Evolutionary conservation across 2,888 invertebrate genomes (phyloP).

Genomic region (Ormyrus pomaceus): DNA sequence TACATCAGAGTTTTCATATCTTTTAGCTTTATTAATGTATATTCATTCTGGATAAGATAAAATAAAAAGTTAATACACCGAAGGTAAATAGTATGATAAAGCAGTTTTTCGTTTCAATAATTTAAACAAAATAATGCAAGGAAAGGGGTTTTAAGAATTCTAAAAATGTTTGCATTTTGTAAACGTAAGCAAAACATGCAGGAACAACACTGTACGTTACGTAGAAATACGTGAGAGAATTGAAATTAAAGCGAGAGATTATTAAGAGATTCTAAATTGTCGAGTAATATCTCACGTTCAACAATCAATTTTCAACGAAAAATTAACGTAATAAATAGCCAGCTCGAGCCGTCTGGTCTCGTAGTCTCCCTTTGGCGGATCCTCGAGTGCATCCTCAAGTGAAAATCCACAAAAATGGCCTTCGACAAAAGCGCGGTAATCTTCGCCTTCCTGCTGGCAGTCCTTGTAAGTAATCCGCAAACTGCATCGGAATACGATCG

Average conservation of each 20-base stretch:
- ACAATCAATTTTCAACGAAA: background rate
- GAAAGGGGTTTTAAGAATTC: too few species aligned
- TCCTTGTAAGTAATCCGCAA: conserved; percentile 31
- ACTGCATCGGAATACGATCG: too few species aligned
- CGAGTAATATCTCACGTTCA: conserved; percentile 34
- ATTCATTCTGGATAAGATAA: too few species aligned
- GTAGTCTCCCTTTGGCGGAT: background rate
- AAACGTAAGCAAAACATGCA: too few species aligned
- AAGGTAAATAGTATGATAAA: too few species aligned
- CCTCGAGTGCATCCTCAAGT: background rate
- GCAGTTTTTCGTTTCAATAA: too few species aligned
- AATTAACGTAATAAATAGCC: conserved; percentile 30
- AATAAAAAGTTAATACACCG: too few species aligned
- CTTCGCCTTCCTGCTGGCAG: conserved; percentile 14
- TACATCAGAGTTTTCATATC: too few species aligned
- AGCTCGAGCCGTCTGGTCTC: background rate
- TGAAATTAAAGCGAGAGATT: background rate
- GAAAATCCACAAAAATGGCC: conserved; percentile 9
- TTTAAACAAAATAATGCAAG: too few species aligned
- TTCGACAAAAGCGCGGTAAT: conserved; percentile 4
- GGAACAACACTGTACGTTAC: background rate
- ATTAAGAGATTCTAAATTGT: background rate
- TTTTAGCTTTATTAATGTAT: too few species aligned
- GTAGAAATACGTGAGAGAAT: conserved; percentile 31
- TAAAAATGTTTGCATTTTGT: too few species aligned